These are phyloP conservation scores for Limnodromus scolopaceus DNA, from an alignment of 2,797 vertebrate genomes.

Conservation along the genomic window DNA sequence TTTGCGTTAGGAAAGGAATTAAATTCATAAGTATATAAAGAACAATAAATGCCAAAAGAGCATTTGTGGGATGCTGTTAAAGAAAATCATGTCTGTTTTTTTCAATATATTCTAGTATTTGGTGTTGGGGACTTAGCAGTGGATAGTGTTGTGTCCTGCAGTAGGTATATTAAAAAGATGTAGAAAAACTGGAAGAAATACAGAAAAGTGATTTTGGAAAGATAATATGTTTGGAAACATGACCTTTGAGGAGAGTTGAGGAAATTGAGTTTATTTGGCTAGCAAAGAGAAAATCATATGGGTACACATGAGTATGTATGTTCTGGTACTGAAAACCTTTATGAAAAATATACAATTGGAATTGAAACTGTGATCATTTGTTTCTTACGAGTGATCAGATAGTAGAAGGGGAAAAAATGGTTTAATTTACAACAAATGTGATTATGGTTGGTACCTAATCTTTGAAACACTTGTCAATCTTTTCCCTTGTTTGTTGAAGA, in stretches of 20 bases:
- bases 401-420: background rate
- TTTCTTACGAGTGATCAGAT: background rate
- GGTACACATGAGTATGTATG: background rate
- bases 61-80: background rate
- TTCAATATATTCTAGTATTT: background rate
- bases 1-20: background rate
- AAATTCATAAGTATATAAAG: background rate
- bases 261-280: background rate
- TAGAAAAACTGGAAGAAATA: background rate
- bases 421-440: background rate
- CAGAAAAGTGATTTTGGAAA: background rate
- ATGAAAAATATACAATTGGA: background rate
- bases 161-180: background rate
- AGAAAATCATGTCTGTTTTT: rapidly evolving
- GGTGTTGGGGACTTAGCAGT: background rate
- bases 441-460: background rate
- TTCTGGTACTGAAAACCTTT: background rate
- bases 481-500: background rate
- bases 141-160: background rate
- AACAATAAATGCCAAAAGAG: background rate
- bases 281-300: background rate
- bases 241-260: background rate
- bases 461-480: background rate
- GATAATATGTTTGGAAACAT: background rate
- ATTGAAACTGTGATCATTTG: background rate